phyloP scores from a whole-genome alignment of 2,113 vertebrate genomes.

The Marmota flaviventris region DNA sequence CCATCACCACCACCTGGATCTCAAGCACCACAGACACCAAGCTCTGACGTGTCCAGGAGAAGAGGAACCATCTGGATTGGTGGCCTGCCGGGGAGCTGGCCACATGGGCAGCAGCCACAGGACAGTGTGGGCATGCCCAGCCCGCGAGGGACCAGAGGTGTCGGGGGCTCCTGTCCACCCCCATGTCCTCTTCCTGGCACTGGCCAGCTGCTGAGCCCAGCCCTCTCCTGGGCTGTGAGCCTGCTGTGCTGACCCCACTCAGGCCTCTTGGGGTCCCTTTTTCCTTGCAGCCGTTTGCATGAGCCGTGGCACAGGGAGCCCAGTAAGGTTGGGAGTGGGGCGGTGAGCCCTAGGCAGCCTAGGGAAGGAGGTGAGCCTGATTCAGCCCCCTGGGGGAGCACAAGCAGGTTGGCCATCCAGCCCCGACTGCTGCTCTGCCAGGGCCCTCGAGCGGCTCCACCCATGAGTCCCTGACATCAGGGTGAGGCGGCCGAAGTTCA shows the following conservation, averaged over 20 bases:
- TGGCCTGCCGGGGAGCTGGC: too few relatives aligned
- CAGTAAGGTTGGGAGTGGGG: too few relatives aligned
- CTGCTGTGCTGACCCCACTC: neutral
- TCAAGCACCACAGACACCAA: too few relatives aligned
- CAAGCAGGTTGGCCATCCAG: neutral
- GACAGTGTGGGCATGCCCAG: neutral
- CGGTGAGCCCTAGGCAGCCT: too few relatives aligned
- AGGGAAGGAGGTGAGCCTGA: too few relatives aligned
- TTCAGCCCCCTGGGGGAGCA: neutral
- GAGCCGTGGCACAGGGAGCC: neutral
- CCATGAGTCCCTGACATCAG: neutral
- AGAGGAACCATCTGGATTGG: too few relatives aligned
- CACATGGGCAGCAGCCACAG: too few relatives aligned
- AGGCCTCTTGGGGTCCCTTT: fast-evolving
- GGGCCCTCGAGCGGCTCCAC: fast-evolving
- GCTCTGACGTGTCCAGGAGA: too few relatives aligned
- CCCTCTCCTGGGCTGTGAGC: neutral
- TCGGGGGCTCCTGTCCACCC: too few relatives aligned
- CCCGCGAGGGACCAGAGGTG: neutral
- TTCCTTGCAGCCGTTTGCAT: too few relatives aligned
- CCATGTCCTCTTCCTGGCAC: fast-evolving
- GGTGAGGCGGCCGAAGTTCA: neutral
- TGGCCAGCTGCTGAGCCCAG: neutral
- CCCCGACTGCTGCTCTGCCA: neutral
- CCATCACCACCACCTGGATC: too few relatives aligned